Base-by-base conservation (phyloP, 2,888 invertebrate genomes). In the Dorcus parallelipipedus region DNA sequence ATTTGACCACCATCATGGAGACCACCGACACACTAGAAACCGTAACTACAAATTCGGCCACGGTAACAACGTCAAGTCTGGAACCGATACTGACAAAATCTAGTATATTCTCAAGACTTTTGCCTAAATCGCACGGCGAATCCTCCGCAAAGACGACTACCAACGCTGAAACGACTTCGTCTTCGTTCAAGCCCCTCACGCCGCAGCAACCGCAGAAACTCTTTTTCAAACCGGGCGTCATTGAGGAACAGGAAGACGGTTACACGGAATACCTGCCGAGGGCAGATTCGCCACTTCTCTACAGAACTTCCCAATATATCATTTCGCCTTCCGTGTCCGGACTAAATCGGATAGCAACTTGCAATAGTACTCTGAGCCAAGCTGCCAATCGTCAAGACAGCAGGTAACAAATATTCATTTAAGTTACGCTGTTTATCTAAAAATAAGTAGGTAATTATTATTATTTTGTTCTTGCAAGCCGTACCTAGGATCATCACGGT, bases 221-320 rank as follows among this genome's bases (percentile, higher is more conserved):
- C n/a, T 67, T 69, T 45, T 63, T 64, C 55, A 63, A 64, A 50
- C 67, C 67, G 2, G 69, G 67, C 6, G 64, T 63, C n/a, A 65
- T 67, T 10, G 67, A 66, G 23, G 68, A 67, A 42, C 56, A 63
- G 54, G 68, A 64, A n/a, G 67, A 67, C n/a, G 60, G 55, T 39
- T 52, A 47, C n/a, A 54, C 49, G 3, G 63, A 54, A 10, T 57
- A 61, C 38, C 59, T 60, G 9, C 60, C 64, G 4, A 56, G 55
- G n/a, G 59, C 60, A 4, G 69, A 69, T 39, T 64, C 69, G 26
- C 69, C 69, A 9, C 48, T 69, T 5, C 52, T 69, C 45, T 62
- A 52, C 54, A 57, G 60, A 7, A 52, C 54, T 9, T 53, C 62
- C 6, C 67, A 67, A 10, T 56, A 63, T 10, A 58, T 60, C 20